Evolutionary conservation across 2,797 vertebrate species (phyloP).

Genomic region (Petrocephalus sullivani): DNA sequence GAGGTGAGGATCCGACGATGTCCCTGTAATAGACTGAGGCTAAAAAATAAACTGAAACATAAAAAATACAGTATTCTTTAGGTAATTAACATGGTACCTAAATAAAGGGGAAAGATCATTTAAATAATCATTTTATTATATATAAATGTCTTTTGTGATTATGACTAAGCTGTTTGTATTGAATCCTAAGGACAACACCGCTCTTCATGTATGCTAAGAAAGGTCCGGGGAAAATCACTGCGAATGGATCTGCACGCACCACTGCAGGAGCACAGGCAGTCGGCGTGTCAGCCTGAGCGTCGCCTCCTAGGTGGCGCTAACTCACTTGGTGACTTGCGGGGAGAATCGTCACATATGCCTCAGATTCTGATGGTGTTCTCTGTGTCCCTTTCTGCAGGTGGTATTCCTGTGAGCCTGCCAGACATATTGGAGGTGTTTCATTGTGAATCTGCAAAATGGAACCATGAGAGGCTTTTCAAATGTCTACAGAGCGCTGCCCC

Average conservation of each 20-base stretch:
- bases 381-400: conserved; percentile 18
- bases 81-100: neutral
- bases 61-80: neutral
- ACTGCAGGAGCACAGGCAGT: neutral
- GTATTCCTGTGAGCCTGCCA: conserved; percentile 18
- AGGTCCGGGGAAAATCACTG: neutral
- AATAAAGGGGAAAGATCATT: neutral
- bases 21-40: neutral
- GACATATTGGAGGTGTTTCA: neutral
- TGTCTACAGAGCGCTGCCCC: neutral
- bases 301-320: conserved; percentile 2
- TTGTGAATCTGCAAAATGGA: conserved; percentile 9
- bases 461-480: neutral
- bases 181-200: neutral
- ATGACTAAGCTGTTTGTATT: neutral
- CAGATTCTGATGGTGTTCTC: neutral
- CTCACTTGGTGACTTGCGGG: neutral
- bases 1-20: neutral
- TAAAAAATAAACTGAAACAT: neutral
- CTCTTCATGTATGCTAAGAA: neutral
- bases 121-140: neutral
- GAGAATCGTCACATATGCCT: neutral
- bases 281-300: neutral
- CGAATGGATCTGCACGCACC: neutral
- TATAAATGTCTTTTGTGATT: neutral